phyloP scores from a whole-genome alignment of 2,797 vertebrate species.

The Vespertilio murinus region DNA sequence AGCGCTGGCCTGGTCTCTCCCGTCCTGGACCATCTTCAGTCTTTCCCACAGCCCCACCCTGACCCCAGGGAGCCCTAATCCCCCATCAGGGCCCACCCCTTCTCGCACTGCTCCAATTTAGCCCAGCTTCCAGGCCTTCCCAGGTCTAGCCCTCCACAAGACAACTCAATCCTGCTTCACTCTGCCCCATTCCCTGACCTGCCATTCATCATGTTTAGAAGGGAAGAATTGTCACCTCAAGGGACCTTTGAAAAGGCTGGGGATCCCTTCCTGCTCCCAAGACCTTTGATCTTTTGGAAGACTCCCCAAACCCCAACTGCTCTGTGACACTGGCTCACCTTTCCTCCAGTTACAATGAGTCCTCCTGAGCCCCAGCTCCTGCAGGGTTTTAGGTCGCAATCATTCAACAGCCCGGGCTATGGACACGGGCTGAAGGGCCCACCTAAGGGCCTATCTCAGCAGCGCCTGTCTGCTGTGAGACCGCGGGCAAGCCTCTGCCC shows the following conservation, averaged over 20 bases:
- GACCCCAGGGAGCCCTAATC: not conserved
- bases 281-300: not conserved
- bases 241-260: not conserved
- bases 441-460: not conserved
- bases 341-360: not conserved
- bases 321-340: not conserved
- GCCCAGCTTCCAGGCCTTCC: not conserved
- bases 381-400: not conserved
- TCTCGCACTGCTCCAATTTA: not conserved
- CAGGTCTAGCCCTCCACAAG: not conserved
- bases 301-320: not conserved
- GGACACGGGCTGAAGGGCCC: not conserved
- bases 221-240: not conserved
- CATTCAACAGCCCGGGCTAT: not conserved
- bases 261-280: slow-evolving; percentile 10
- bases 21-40: not conserved
- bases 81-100: not conserved
- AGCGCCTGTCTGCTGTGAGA: not conserved
- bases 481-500: not conserved
- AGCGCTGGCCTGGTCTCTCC: not conserved
- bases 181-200: not conserved
- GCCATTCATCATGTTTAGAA: not conserved
- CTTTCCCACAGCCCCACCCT: not conserved
- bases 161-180: not conserved
- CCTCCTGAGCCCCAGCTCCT: not conserved